Evolutionary conservation across 2,113 vertebrate species (phyloP).

Genomic region (Lipophrys pholis): DNA sequence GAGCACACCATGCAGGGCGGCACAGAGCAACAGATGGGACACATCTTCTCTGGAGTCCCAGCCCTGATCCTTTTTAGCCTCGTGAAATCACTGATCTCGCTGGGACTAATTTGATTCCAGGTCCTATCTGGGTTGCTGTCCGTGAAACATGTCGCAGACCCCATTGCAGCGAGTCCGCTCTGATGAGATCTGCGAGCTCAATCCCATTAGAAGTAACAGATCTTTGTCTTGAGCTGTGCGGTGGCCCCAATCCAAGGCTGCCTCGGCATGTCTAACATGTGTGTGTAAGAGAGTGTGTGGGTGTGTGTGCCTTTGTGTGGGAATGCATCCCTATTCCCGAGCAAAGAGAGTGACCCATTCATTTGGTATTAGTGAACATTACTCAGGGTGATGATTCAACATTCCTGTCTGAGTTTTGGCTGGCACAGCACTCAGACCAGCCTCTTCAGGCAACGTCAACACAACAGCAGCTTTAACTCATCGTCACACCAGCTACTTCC

Average conservation of each 20-base stretch:
- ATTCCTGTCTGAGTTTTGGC: slow-evolving; percentile 63
- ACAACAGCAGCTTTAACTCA: slow-evolving; percentile 44
- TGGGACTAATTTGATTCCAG: slow-evolving; percentile 56
- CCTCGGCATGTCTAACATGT: slow-evolving; percentile 5
- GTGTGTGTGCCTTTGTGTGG: slow-evolving; percentile 20
- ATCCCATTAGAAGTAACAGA: slow-evolving; percentile 71
- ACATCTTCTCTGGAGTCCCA: slow-evolving; percentile 41
- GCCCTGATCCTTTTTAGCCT: slow-evolving; percentile 54
- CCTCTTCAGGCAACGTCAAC: slow-evolving; percentile 47
- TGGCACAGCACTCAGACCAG: slow-evolving; percentile 33
- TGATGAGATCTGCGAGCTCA: slow-evolving; percentile 57
- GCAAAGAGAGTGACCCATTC: slow-evolving; percentile 47
- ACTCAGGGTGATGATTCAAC: slow-evolving; percentile 74
- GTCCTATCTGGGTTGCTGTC: slow-evolving; percentile 50
- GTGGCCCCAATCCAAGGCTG: slow-evolving; percentile 62
- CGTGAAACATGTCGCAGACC: slow-evolving; percentile 22
- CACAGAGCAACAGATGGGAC: slow-evolving; percentile 63
- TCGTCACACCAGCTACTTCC: slow-evolving; percentile 17
- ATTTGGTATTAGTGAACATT: slow-evolving; percentile 58
- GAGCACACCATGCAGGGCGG: not conserved
- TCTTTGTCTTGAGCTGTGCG: slow-evolving; percentile 52
- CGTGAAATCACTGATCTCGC: slow-evolving; percentile 60
- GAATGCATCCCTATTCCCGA: slow-evolving; percentile 6
- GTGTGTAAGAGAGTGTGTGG: slow-evolving; percentile 21
- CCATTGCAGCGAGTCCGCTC: slow-evolving; percentile 29